Evolutionary conservation across 2,797 vertebrate species (phyloP).

Genomic region (Spheniscus humboldti): DNA sequence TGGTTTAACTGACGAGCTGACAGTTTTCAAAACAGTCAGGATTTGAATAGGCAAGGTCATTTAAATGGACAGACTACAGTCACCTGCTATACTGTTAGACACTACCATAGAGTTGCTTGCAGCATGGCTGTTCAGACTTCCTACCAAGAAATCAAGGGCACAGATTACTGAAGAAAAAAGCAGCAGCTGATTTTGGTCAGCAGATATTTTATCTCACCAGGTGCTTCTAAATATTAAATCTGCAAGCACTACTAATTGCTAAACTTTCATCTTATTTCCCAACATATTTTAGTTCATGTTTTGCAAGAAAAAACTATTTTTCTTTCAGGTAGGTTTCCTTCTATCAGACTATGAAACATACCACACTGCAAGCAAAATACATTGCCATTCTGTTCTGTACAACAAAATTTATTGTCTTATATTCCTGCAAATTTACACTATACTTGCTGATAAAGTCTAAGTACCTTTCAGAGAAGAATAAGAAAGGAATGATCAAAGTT

Average conservation of each 20-base stretch:
- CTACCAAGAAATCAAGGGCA: not conserved
- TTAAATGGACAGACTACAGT: not conserved
- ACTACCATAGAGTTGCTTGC: not conserved
- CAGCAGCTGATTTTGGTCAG: not conserved
- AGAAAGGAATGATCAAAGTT: not conserved
- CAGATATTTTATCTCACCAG: not conserved
- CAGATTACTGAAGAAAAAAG: not conserved
- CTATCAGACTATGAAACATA: not conserved
- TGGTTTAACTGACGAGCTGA: not conserved
- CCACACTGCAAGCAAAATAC: not conserved
- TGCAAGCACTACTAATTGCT: not conserved
- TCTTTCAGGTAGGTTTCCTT: not conserved
- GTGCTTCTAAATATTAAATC: not conserved
- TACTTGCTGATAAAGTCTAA: not conserved
- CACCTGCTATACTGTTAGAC: not conserved
- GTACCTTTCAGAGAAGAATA: not conserved
- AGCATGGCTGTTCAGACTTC: not conserved
- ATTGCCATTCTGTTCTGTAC: not conserved
- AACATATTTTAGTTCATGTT: not conserved
- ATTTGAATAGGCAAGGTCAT: not conserved
- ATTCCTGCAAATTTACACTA: not conserved
- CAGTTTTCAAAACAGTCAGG: not conserved
- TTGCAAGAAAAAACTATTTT: not conserved
- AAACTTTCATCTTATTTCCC: not conserved
- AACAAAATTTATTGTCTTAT: not conserved